phyloP scores from a whole-genome alignment of 2,797 vertebrate genomes.

The Trachurus trachurus region DNA sequence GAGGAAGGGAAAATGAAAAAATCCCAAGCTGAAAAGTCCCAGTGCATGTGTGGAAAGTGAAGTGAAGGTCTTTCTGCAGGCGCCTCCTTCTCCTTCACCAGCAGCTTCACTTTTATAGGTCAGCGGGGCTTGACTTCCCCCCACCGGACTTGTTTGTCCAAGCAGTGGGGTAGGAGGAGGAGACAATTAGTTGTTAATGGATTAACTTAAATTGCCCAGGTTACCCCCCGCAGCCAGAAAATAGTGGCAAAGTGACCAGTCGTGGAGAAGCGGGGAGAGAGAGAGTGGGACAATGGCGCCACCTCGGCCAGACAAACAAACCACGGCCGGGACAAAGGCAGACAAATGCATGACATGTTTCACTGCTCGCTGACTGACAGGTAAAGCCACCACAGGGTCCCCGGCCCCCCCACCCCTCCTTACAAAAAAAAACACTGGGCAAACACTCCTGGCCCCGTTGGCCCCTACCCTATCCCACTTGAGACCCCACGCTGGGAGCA shows the following conservation, averaged over 20 bases:
- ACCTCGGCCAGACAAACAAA: slow-evolving; percentile 78
- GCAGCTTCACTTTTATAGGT: slow-evolving; percentile 78
- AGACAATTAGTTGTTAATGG: slow-evolving; percentile 89
- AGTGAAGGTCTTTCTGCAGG: not conserved
- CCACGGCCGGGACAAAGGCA: slow-evolving; percentile 66
- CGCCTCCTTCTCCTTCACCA: slow-evolving; percentile 16
- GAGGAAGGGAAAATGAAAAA: not conserved
- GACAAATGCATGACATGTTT: slow-evolving; percentile 74
- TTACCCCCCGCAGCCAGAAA: slow-evolving; percentile 78
- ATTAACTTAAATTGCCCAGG: slow-evolving; percentile 85
- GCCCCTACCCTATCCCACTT: slow-evolving; percentile 66
- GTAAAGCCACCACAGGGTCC: slow-evolving; percentile 43
- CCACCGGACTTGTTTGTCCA: slow-evolving; percentile 79
- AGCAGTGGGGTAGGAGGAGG: slow-evolving; percentile 75
- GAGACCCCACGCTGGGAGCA: slow-evolving; percentile 84
- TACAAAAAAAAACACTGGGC: slow-evolving; percentile 45
- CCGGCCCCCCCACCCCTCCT: slow-evolving; percentile 41
- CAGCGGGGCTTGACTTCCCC: slow-evolving; percentile 46
- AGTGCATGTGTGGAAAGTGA: slow-evolving; percentile 23
- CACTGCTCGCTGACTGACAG: slow-evolving; percentile 69
- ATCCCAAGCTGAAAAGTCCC: not conserved
- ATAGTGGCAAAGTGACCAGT: slow-evolving; percentile 79
- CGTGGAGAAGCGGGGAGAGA: slow-evolving; percentile 59
- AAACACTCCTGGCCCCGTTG: slow-evolving; percentile 66
- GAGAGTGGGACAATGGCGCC: slow-evolving; percentile 72